phyloP scores from a whole-genome alignment of 2,888 invertebrate species.

The Tridacna gigas region DNA sequence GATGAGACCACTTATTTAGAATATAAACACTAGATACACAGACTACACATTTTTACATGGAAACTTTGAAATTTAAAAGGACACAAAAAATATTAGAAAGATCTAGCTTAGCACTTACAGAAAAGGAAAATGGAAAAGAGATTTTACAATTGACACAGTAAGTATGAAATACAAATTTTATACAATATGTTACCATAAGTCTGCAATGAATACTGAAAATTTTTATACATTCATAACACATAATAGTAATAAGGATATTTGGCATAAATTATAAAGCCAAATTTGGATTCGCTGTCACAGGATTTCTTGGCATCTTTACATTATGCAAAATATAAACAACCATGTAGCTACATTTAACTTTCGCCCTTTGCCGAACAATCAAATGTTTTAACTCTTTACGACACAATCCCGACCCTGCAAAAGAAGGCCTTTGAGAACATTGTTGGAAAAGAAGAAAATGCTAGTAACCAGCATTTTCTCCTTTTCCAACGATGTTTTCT shows the following conservation, averaged over 20 bases:
- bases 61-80: conserved; percentile 1
- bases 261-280: conserved; percentile 1
- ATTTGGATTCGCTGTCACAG: conserved; percentile 23
- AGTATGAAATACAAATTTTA: conserved; percentile 16
- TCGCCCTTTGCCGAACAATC: neutral
- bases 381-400: neutral
- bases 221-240: conserved; percentile 31
- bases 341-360: conserved; percentile 15
- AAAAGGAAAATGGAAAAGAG: conserved; percentile 25
- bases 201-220: conserved; percentile 28
- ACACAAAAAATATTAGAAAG: conserved; percentile 33
- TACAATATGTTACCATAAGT: conserved; percentile 23
- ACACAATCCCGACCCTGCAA: too few species aligned
- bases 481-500: too few species aligned
- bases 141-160: neutral
- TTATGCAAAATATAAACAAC: conserved; percentile 17
- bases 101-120: conserved; percentile 50
- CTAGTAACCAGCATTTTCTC: too few species aligned
- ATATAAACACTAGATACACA: too few species aligned
- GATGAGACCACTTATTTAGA: too few species aligned
- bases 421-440: too few species aligned
- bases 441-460: too few species aligned
- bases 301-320: conserved; percentile 22
- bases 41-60: too few species aligned
- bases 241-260: neutral